Base-by-base conservation (phyloP, 2,797 vertebrate genomes). In the Ctenosaura bakeri region DNA sequence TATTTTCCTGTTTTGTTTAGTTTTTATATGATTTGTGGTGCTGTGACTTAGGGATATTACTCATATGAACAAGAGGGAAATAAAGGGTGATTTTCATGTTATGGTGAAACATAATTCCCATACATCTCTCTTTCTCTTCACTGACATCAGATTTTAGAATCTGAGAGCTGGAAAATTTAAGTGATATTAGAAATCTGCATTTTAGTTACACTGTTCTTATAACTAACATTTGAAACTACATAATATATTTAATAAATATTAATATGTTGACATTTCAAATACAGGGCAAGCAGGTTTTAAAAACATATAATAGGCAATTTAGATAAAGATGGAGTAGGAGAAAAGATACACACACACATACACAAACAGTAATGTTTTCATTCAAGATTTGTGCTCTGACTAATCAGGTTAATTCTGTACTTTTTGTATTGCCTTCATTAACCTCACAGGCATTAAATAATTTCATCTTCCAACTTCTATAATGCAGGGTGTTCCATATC, bases 401-500 rank as follows among this genome's bases (percentile, higher is more conserved):
- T 54, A 42, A 54, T 29, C 6, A 90, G 90, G 6, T 82, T 24
- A 18, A 0, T 81, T n/a, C 7, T 71, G 64, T 56, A 38, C 54
- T 42, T 90, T 66, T 0, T 0, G 18, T 35, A 71, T 18, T 91
- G 42, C 10, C 52, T 42, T 66, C 7, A 1, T 0, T 0, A n/a
- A 92, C 13, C 52, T 42, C 54, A 66, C 84, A 12, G 46, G 9
- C 0, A 56, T 42, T 83, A 42, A 90, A 38, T 52, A 38, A 46
- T 8, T 83, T 79, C 71, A 13, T 64, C 38, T 94, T 76, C 13
- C 74, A 26, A 59, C 32, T 92, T 50, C 13, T 88, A 83, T 84
- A 89, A 20, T 20, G 87, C 85, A 76, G 71, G 46, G 66, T 76
- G 13, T 88, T 46, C 69, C 90, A 69, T 0, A 0, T 89, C 86